Base-by-base conservation (phyloP, 2,888 invertebrate genomes). In the Yponomeuta sedellus region DNA sequence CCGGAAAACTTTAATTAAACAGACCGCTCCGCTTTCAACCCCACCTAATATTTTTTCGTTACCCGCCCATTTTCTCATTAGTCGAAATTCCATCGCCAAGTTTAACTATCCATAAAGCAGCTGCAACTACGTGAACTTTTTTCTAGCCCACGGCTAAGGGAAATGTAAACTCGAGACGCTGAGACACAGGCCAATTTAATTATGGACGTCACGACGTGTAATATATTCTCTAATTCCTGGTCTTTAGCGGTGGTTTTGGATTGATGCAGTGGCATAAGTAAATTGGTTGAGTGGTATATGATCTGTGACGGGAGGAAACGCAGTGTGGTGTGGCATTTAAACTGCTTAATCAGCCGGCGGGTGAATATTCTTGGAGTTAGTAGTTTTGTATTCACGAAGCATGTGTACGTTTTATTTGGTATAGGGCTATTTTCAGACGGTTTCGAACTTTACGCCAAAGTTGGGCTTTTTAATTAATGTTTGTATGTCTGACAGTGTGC, bases 341-440 rank as follows among this genome's bases (percentile, higher is more conserved):
- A 82, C 77, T 78, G 80, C 79, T 81, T 81, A 77, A 78, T 82
- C 78, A 80, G 78, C 67, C 69, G 64, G 64, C 68, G 67, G 67
- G 40, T 39, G 19, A 59, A 52, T 74, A 75, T 78, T 76, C 61
- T 61, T 10, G 10, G 8, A 61, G 34, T 52, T 52, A 52, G 44
- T 52, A 52, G 44, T 52, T 52, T 52, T 16, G 44, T 16, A 8
- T 34, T 34, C 6, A 34, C 34, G 34, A 34, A 34, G 34, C 34
- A 34, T 2, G 34, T 34, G 8, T 44, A 16, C 44, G 3, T 12
- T 16, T 4, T 44, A 44, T 44, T 16, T 44, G 12, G 16, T 44
- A 16, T 44, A 11, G 12, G 12, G 44, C 16, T 12, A 12, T 52
- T 52, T 5, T 12, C 16, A 16, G 44, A 12, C 44, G 8, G 44